Percentiles rank a stretch among this genome's conserved stretches.
Conservation (phyloP, 2,888 invertebrate species). For the Baronia brevicornis region DNA sequence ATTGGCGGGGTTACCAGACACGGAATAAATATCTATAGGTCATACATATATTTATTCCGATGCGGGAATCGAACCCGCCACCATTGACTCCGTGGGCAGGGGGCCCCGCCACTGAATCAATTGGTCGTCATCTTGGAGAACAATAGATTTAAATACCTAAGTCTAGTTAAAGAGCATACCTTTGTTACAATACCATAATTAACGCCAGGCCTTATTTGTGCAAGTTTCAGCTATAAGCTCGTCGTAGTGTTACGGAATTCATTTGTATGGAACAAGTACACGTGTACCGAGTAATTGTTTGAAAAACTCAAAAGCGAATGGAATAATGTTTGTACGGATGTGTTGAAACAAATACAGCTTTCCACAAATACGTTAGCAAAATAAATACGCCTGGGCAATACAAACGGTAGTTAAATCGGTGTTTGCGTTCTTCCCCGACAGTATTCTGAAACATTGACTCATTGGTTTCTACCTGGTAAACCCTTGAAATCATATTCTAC, state of each 20-base stretch:
- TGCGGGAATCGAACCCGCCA: too few relatives aligned
- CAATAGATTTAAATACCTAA: constrained; percentile 3
- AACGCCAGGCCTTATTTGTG: constrained; percentile 4
- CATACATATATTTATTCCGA: too few relatives aligned
- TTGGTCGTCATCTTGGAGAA: too few relatives aligned
- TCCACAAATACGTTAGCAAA: constrained; percentile 11
- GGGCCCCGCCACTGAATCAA: too few relatives aligned
- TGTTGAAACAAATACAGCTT: constrained; percentile 4
- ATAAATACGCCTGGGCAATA: constrained; percentile 7
- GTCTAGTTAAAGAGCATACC: background rate
- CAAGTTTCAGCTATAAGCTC: constrained; percentile 13
- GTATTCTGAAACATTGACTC: too few relatives aligned
- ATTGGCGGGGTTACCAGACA: too few relatives aligned
- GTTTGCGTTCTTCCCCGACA: constrained; percentile 5
- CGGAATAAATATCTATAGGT: too few relatives aligned
- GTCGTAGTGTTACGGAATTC: constrained; percentile 8
- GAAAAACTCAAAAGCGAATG: background rate
- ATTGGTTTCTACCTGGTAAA: too few relatives aligned
- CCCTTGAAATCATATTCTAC: too few relatives aligned
- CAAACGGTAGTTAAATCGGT: constrained; percentile 6
- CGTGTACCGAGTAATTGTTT: constrained; percentile 8
- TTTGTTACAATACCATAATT: too few relatives aligned
- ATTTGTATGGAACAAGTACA: constrained; percentile 7
- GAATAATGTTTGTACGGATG: constrained; percentile 10
- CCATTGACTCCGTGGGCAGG: too few relatives aligned